A percentile compares a stretch with the other conserved stretches of the same genome.
These are phyloP conservation scores for Phocoena sinus DNA, from an alignment of 2,113 vertebrate genomes.

Conservation along the genomic window DNA sequence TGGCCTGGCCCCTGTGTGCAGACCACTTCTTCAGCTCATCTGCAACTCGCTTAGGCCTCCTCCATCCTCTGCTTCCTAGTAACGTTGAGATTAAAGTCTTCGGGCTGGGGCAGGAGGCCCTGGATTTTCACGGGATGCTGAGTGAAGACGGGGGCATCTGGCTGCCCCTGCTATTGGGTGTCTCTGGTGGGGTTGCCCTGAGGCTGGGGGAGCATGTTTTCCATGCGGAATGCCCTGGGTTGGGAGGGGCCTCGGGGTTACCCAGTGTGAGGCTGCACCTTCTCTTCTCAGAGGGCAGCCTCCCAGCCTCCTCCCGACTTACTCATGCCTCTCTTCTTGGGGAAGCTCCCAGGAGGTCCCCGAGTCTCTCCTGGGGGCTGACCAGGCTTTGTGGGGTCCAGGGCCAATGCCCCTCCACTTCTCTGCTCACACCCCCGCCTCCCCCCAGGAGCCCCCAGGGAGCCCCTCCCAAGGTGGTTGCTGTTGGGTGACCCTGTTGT, in stretches of 20 bases:
- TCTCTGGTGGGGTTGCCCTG: neutral
- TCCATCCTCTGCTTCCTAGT: neutral
- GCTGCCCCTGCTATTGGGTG: neutral
- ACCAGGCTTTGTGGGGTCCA: neutral
- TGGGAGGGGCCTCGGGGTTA: neutral
- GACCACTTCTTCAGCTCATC: neutral
- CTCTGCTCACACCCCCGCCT: neutral
- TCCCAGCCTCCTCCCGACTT: neutral
- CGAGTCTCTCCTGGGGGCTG: neutral
- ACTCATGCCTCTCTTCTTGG: fast-evolving
- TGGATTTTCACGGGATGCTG: neutral
- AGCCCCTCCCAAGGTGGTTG: neutral
- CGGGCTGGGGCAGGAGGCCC: neutral
- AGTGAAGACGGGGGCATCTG: neutral
- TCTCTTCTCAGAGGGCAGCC: neutral
- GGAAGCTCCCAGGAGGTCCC: neutral
- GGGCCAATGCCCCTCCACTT: neutral
- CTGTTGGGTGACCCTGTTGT: neutral
- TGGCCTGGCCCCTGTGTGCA: neutral
- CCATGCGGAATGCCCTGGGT: neutral
- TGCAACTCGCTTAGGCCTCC: neutral
- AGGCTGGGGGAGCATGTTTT: neutral
- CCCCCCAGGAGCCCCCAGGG: neutral
- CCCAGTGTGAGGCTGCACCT: neutral
- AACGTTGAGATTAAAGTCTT: neutral